Evolutionary conservation across 2,113 vertebrate genomes (phyloP).

Genomic region (Eurystomus gularis): DNA sequence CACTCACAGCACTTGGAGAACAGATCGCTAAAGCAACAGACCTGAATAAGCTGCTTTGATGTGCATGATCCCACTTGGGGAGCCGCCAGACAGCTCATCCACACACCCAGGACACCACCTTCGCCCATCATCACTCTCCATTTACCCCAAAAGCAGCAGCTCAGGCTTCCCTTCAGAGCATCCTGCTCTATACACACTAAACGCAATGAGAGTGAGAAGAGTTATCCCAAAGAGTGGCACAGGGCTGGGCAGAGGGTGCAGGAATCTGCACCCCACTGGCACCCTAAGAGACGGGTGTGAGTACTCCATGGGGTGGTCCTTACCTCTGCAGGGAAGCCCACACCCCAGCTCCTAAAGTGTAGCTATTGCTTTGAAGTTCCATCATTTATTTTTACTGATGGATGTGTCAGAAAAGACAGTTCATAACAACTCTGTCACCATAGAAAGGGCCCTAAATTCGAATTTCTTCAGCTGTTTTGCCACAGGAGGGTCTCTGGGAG

Average conservation of each 20-base stretch:
- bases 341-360: neutral
- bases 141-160: neutral
- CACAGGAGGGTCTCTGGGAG: fast-evolving
- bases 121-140: fast-evolving
- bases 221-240: fast-evolving
- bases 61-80: fast-evolving
- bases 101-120: neutral
- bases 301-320: fast-evolving
- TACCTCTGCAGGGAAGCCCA: neutral
- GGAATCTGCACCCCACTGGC: neutral
- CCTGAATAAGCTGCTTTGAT: neutral
- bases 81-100: neutral
- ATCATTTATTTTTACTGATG: neutral
- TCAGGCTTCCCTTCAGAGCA: neutral
- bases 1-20: fast-evolving
- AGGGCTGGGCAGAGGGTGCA: fast-evolving
- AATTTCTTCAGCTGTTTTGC: neutral
- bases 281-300: neutral
- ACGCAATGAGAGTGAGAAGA: fast-evolving
- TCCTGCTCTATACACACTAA: neutral
- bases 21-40: neutral
- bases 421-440: neutral
- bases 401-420: neutral
- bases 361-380: no score
- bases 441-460: neutral